Conservation (phyloP, 1,140 invertebrate genomes). For the Cotesia glomerata region DNA sequence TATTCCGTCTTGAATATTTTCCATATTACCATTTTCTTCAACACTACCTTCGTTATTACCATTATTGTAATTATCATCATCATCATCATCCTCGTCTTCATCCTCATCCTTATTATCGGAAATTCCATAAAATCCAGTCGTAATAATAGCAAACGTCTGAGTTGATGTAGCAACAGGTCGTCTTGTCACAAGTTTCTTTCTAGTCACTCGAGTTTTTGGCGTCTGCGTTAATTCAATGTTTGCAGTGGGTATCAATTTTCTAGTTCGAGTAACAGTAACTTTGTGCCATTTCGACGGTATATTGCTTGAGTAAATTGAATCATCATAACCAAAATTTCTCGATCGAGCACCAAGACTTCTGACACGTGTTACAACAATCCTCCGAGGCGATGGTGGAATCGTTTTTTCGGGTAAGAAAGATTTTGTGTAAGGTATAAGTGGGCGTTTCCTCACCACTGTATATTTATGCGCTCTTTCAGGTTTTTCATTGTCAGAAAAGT, state of each 20-base stretch:
- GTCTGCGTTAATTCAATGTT: constrained; percentile 15
- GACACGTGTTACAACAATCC: constrained; percentile 54
- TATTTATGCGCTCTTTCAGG: constrained; percentile 51
- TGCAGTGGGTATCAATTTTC: constrained; percentile 49
- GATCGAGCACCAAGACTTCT: constrained; percentile 37
- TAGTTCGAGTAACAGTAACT: constrained; percentile 55
- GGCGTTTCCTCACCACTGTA: constrained; percentile 56
- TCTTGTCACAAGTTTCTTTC: constrained; percentile 55
- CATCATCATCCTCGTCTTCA: constrained; percentile 39
- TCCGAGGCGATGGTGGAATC: constrained; percentile 39
- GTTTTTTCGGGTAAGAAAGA: constrained; percentile 13
- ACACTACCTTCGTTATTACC: constrained; percentile 40
- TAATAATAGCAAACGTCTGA: constrained; percentile 56
- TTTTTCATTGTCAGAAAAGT: constrained; percentile 42
- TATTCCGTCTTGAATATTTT: constrained; percentile 1
- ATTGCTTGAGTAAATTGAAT: neutral
- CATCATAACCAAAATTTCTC: constrained; percentile 15
- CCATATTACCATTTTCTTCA: constrained; percentile 6
- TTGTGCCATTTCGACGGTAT: constrained; percentile 45
- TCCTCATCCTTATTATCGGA: constrained; percentile 42
- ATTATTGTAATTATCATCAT: constrained; percentile 36
- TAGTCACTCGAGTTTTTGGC: constrained; percentile 47
- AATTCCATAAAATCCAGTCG: constrained; percentile 57
- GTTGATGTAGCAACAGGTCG: constrained; percentile 51
- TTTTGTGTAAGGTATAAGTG: constrained; percentile 43